Percentiles rank a stretch among this genome's conserved stretches.
Conservation (phyloP, 2,888 invertebrate species). For the Thalpophila matura region DNA sequence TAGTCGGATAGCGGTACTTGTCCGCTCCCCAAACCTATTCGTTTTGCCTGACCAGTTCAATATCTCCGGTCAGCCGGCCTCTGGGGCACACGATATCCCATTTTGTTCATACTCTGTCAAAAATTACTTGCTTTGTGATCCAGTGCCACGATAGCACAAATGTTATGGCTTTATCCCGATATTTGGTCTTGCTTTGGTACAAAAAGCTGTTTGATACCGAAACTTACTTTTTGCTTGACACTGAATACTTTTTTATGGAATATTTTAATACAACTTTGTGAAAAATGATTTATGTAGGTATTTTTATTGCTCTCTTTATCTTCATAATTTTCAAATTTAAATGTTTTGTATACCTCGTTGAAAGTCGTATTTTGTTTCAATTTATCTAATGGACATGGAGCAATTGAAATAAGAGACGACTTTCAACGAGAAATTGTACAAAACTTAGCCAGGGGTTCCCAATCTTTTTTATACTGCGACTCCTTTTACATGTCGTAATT, state of each 20-base stretch:
- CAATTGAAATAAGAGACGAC: conserved; percentile 44
- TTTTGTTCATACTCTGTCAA: conserved; percentile 81
- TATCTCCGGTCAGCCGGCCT: conserved; percentile 80
- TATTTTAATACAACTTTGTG: not conserved
- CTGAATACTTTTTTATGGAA: not conserved
- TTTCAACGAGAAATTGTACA: too few relatives aligned
- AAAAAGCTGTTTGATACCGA: conserved; percentile 36
- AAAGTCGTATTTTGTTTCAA: conserved; percentile 39
- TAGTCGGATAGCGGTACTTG: conserved; percentile 62
- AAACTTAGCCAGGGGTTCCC: too few relatives aligned
- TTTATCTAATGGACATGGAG: conserved; percentile 43
- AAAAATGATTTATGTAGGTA: conserved; percentile 8
- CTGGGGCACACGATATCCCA: conserved; percentile 76
- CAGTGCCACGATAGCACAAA: conserved; percentile 76
- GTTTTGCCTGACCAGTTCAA: conserved; percentile 75
- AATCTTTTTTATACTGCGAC: too few relatives aligned
- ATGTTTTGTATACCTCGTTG: conserved; percentile 44
- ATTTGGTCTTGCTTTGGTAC: conserved; percentile 66
- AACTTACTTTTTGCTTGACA: not conserved
- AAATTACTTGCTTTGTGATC: conserved; percentile 80
- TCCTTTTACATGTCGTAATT: too few relatives aligned
- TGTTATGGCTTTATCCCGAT: conserved; percentile 78
- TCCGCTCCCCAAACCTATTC: conserved; percentile 69
- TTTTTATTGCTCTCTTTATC: conserved; percentile 14
- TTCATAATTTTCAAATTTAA: conserved; percentile 34